Base-by-base conservation (phyloP, 2,888 invertebrate genomes). In the Dicyrtomina minuta region DNA sequence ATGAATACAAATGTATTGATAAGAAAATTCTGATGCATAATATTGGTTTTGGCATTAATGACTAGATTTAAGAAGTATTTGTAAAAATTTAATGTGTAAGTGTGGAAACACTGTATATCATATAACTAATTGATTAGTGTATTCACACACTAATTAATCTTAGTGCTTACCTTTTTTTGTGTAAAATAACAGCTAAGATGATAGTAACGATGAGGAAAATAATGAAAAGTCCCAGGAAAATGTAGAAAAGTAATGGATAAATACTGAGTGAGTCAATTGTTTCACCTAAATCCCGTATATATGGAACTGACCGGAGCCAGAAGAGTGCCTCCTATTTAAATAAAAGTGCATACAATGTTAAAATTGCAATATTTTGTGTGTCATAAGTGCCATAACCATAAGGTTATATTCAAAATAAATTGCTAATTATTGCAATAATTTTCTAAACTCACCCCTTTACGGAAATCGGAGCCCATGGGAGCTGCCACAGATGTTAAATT, bases 261-360 rank as follows among this genome's bases (percentile, higher is more conserved):
- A 66, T 60, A 53, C 74, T 70, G 17, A 77, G 61, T 33, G 73
- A 72, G 10, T 73, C 62, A 39, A 77, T 75, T 12, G 66, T 72
- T n/a, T 62, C 67, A 27, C 77, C 77, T 5, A 77, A 70, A 56
- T 75, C 68, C 55, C 71, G 68, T 17, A 77, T 60, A 65, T 75
- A 75, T 2, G 75, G 75, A n/a, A 75, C 69, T 5, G 75, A 74
- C 4, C 77, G 56, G 41, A 74, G 60, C 77, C 77, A 77, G 58
- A 77, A 75, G 27, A 77, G 26, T 8, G 75, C 61, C 68, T 77
- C 75, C 77, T 77, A 51, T 44, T 43, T 58, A 58, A 53, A 24
- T 60, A 60, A 43, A 27, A 26, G 15, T 17, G 51, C 17, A 55
- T 62, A 22, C 6, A 66, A 53, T 61, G 51, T 39, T n/a, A n/a